Evolutionary conservation across 1,140 invertebrate genomes (phyloP).

Genomic region (Drosophila bocki): DNA sequence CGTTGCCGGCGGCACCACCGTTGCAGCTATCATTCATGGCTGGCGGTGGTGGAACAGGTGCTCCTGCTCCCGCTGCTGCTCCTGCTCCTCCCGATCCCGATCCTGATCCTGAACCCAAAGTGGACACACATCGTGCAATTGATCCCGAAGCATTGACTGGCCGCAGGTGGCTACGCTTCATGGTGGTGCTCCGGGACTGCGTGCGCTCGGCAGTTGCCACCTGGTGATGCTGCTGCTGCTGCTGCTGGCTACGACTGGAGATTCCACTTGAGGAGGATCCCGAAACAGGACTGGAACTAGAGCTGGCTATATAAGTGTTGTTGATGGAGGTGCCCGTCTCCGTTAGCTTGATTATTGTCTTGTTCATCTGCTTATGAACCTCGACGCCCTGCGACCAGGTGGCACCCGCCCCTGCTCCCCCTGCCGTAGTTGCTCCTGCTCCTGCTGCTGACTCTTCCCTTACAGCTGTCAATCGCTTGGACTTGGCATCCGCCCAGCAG

Average conservation of each 20-base stretch:
- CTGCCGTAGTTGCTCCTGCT: background rate
- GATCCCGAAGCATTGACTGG: slow-evolving; percentile 14
- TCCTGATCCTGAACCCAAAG: background rate
- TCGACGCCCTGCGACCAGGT: slow-evolving; percentile 30
- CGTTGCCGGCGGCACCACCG: slow-evolving; percentile 13
- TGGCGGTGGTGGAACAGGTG: slow-evolving; percentile 47
- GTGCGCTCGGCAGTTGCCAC: slow-evolving; percentile 6
- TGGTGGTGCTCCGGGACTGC: slow-evolving; percentile 55
- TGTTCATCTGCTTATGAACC: slow-evolving; percentile 86
- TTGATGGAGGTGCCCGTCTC: slow-evolving; percentile 89
- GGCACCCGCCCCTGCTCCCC: slow-evolving; percentile 17
- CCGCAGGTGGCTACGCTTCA: slow-evolving; percentile 48
- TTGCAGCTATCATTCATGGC: slow-evolving; percentile 21
- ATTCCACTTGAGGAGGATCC: slow-evolving; percentile 13
- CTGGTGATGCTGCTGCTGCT: background rate
- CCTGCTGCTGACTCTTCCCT: slow-evolving; percentile 85
- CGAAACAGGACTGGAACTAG: slow-evolving; percentile 3
- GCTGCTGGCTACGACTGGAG: slow-evolving; percentile 13
- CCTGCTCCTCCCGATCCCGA: background rate
- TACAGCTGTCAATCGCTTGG: slow-evolving; percentile 89
- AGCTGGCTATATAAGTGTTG: slow-evolving; percentile 56
- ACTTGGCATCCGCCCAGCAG: slow-evolving; percentile 86
- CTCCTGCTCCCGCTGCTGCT: slow-evolving; percentile 4
- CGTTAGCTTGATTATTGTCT: slow-evolving; percentile 89
- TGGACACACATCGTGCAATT: background rate